A percentile compares a stretch with the other conserved stretches of the same genome.
phyloP scores from a whole-genome alignment of 2,113 vertebrate species.

The Oenanthe melanoleuca region DNA sequence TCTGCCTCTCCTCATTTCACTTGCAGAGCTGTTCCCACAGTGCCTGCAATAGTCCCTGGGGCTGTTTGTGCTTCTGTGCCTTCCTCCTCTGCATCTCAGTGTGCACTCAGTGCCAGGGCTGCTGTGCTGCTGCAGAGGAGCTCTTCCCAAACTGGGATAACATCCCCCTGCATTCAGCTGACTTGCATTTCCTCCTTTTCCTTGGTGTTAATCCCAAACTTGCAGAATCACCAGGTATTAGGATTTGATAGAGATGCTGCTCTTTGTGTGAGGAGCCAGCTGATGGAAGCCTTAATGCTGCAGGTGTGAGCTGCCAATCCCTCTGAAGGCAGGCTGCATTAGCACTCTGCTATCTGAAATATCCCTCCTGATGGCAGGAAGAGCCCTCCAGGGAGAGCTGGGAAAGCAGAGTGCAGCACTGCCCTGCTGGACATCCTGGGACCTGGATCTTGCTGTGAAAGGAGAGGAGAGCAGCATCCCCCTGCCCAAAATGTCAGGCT shows the following conservation, averaged over 20 bases:
- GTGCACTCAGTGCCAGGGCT: not conserved
- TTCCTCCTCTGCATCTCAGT: too few relatives aligned
- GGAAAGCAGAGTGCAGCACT: not conserved
- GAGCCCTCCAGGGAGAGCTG: not conserved
- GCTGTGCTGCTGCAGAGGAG: not conserved
- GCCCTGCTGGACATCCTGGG: not conserved
- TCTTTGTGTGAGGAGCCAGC: not conserved
- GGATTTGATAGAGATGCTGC: not conserved
- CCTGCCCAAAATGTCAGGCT: not conserved
- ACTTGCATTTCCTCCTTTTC: slow-evolving; percentile 1
- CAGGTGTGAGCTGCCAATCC: slow-evolving; percentile 34
- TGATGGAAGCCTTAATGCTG: slow-evolving; percentile 2
- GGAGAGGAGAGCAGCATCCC: not conserved
- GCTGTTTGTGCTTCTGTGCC: not conserved
- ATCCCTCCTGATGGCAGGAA: not conserved
- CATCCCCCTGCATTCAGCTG: not conserved
- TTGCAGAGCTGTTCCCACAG: not conserved
- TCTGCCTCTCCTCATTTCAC: not conserved
- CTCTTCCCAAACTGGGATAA: not conserved
- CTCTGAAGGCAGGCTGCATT: not conserved
- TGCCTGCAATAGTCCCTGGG: not conserved
- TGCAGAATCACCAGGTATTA: slow-evolving; percentile 2
- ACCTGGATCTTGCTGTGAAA: not conserved
- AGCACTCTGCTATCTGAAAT: not conserved
- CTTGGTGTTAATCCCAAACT: slow-evolving; percentile 2